Evolutionary conservation across 37 sponge, comb jelly and placozoan species (phyloP).

Genomic region (Spongia lamella): DNA sequence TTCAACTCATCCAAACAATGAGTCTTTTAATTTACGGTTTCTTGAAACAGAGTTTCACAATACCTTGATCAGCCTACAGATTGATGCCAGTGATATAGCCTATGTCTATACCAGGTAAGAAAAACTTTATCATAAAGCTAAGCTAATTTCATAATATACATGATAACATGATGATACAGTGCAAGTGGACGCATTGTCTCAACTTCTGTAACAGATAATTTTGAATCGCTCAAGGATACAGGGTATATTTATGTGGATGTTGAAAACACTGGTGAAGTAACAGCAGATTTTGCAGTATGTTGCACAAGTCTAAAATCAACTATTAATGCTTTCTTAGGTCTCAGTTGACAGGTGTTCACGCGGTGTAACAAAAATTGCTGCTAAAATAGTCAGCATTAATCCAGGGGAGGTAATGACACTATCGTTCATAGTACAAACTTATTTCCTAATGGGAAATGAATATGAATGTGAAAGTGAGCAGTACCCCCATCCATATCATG

Average conservation of each 20-base stretch:
- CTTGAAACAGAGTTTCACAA: slow-evolving; percentile 63
- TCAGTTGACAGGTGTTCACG: slow-evolving; percentile 41
- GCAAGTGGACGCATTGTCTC: slow-evolving; percentile 65
- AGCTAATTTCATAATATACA: neutral
- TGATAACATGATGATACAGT: neutral
- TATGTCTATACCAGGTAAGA: slow-evolving; percentile 66
- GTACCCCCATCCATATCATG: neutral
- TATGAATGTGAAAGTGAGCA: slow-evolving; percentile 64
- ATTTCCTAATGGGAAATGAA: slow-evolving; percentile 5
- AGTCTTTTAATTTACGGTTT: slow-evolving; percentile 61
- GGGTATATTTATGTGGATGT: slow-evolving; percentile 58
- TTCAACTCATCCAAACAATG: slow-evolving; percentile 48
- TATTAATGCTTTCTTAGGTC: neutral
- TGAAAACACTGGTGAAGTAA: slow-evolving; percentile 71
- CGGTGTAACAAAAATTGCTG: slow-evolving; percentile 22
- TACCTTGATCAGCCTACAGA: slow-evolving; percentile 58
- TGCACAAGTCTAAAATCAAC: neutral
- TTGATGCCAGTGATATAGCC: slow-evolving; percentile 65
- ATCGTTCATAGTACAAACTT: slow-evolving; percentile 41
- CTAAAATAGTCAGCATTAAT: slow-evolving; percentile 23
- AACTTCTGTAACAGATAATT: slow-evolving; percentile 37
- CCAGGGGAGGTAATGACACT: slow-evolving; percentile 45
- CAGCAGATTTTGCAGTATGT: slow-evolving; percentile 53
- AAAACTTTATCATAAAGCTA: too few relatives aligned
- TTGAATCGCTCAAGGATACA: slow-evolving; percentile 14